These are phyloP conservation scores for Paradoxurus hermaphroditus DNA, from an alignment of 2,113 vertebrate species.

Conservation along the genomic window DNA sequence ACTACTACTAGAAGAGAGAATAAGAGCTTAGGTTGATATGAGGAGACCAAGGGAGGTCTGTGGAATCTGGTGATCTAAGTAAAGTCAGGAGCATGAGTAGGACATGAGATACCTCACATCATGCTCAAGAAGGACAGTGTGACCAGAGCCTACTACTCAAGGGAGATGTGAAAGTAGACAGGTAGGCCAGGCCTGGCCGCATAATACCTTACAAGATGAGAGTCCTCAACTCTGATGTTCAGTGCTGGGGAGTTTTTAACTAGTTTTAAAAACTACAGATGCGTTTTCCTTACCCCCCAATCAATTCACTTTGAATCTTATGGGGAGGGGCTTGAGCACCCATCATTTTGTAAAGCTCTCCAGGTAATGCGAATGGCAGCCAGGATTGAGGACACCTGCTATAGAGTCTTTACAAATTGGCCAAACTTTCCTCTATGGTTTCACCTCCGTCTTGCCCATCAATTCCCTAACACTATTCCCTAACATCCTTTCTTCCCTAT, in stretches of 20 bases:
- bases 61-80: background rate
- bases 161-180: background rate
- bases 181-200: background rate
- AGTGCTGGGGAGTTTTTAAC: background rate
- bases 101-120: background rate
- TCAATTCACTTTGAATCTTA: background rate
- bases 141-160: background rate
- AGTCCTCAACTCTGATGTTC: background rate
- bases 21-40: background rate
- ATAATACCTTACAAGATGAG: background rate
- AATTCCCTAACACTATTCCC: background rate
- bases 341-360: background rate
- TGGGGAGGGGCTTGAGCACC: background rate
- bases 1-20: background rate
- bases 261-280: background rate
- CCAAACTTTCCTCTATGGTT: background rate
- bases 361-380: background rate
- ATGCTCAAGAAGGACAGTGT: background rate
- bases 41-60: background rate
- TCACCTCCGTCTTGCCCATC: background rate
- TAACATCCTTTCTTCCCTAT: background rate
- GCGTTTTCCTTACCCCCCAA: background rate
- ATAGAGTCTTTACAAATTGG: background rate
- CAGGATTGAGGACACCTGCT: background rate
- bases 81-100: background rate